Conservation (phyloP, 2,888 invertebrate species). For the Lithosia quadra region DNA sequence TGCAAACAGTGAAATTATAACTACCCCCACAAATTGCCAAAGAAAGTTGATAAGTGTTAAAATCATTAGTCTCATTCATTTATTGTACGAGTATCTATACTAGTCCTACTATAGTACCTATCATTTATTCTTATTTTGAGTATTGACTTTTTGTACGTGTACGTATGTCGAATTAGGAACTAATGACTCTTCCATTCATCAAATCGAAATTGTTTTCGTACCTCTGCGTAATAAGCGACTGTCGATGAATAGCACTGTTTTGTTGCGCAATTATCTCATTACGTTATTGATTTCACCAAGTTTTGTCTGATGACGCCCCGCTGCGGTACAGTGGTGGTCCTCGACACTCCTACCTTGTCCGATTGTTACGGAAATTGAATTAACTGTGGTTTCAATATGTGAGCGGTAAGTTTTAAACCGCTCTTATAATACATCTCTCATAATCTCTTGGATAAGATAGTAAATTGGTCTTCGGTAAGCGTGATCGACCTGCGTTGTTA, state of each 20-base stretch:
- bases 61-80: not conserved
- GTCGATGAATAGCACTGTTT: conserved; percentile 64
- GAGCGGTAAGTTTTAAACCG: conserved; percentile 14
- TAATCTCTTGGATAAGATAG: too few species aligned
- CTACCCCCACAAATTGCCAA: not conserved
- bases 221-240: conserved; percentile 50
- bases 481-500: too few species aligned
- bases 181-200: conserved; percentile 47
- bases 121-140: not conserved
- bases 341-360: conserved; percentile 41
- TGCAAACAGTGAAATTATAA: not conserved
- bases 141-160: not conserved
- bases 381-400: conserved; percentile 16
- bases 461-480: too few species aligned
- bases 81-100: too few species aligned
- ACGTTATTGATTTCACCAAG: conserved; percentile 83
- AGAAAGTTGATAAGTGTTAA: not conserved
- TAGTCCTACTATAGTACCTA: not conserved
- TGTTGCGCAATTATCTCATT: conserved; percentile 83
- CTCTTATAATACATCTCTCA: too few species aligned
- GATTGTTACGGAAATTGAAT: conserved; percentile 29
- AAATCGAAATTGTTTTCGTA: conserved; percentile 56
- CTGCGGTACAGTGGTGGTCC: conserved; percentile 58
- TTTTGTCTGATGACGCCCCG: conserved; percentile 76
- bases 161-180: conserved; percentile 3